Conservation (phyloP, 2,888 invertebrate genomes). For the Dolomedes plantarius region DNA sequence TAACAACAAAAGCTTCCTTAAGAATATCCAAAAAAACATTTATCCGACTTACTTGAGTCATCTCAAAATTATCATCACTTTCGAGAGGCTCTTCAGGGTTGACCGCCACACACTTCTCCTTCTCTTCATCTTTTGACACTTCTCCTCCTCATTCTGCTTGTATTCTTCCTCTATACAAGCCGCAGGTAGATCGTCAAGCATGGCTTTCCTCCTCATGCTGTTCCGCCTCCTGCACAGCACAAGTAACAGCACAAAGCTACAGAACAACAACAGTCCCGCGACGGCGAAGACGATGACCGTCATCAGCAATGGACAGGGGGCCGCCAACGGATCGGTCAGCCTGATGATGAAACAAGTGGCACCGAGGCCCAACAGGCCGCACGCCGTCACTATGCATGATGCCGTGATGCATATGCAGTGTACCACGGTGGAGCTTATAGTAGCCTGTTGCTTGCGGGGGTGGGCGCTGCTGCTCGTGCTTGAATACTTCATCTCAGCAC, state of each 20-base stretch:
- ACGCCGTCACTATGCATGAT: conserved; percentile 35
- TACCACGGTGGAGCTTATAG: conserved; percentile 43
- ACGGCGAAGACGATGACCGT: conserved; percentile 38
- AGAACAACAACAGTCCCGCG: conserved; percentile 24
- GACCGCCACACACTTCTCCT: background rate
- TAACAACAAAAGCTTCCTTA: no score
- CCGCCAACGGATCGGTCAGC: background rate
- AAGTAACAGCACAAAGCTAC: conserved; percentile 14
- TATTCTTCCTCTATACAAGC: background rate
- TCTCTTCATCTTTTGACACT: background rate
- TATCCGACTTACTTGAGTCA: conserved; percentile 40
- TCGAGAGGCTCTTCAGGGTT: conserved; percentile 17
- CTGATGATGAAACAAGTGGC: conserved; percentile 34
- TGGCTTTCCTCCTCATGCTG: conserved; percentile 29
- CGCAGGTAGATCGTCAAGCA: conserved; percentile 28
- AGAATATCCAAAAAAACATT: no score
- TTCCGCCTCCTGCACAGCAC: conserved; percentile 34
- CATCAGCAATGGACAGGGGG: conserved; percentile 30
- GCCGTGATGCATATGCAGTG: conserved; percentile 52
- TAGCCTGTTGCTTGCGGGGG: conserved; percentile 30
- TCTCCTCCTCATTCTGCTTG: background rate
- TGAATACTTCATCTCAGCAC: conserved; percentile 6
- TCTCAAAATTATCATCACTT: conserved; percentile 42
- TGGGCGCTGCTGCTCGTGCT: background rate
- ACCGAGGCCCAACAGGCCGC: conserved; percentile 51